Evolutionary conservation across 2,888 invertebrate species (phyloP).

Genomic region (Magallana nippona): DNA sequence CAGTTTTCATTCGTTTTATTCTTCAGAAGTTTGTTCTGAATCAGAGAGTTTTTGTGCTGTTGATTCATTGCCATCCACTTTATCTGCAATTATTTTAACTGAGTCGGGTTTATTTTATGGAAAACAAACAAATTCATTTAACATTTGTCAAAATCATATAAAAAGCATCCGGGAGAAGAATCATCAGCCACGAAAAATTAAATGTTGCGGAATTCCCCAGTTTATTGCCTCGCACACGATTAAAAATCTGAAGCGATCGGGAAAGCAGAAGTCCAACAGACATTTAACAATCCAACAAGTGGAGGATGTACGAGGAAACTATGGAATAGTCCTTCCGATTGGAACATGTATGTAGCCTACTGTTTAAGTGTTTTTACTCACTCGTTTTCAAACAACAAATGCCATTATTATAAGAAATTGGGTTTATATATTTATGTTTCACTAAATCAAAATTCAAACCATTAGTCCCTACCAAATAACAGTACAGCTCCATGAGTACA

Average conservation of each 20-base stretch:
- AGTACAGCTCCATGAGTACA: too few relatives aligned
- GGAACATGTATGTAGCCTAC: not conserved
- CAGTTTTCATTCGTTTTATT: constrained; percentile 20
- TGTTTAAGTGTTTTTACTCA: too few relatives aligned
- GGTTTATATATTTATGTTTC: too few relatives aligned
- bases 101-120: constrained; percentile 19
- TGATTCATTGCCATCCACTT: constrained; percentile 20
- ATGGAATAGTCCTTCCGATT: constrained; percentile 2
- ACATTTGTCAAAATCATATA: constrained; percentile 31
- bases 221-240: not conserved
- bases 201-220: constrained; percentile 25
- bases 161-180: constrained; percentile 16
- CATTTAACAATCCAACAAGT: constrained; percentile 10
- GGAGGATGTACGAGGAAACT: not conserved
- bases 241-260: constrained; percentile 12
- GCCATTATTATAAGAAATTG: too few relatives aligned
- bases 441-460: too few relatives aligned
- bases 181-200: not conserved
- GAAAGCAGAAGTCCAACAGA: not conserved
- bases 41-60: constrained; percentile 9
- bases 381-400: too few relatives aligned
- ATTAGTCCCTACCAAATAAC: too few relatives aligned
- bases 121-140: constrained; percentile 15
- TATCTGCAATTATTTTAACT: not conserved
- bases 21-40: constrained; percentile 24